Conservation (phyloP, 2,113 vertebrate genomes). For the Syngnathus typhle region DNA sequence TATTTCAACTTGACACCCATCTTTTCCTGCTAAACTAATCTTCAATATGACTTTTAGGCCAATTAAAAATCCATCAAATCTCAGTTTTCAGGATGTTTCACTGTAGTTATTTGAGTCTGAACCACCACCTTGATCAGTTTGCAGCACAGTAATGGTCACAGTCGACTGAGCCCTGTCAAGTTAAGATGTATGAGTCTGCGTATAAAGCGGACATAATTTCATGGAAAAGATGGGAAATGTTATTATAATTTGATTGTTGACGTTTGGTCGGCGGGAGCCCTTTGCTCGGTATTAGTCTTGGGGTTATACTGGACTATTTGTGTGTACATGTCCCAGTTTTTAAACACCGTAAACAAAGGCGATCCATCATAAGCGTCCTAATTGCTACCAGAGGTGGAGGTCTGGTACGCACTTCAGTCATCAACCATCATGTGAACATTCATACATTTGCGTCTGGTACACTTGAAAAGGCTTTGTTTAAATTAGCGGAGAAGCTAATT, state of each 20-base stretch:
- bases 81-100: neutral
- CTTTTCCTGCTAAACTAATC: neutral
- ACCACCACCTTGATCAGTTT: constrained; percentile 55
- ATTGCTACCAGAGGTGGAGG: constrained; percentile 69
- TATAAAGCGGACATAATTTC: constrained; percentile 71
- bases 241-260: constrained; percentile 74
- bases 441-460: constrained; percentile 24
- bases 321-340: constrained; percentile 62
- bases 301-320: constrained; percentile 67
- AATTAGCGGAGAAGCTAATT: constrained; percentile 22
- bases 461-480: constrained; percentile 26
- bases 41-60: neutral
- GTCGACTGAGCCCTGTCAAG: constrained; percentile 73
- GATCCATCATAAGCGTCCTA: constrained; percentile 73
- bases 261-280: constrained; percentile 32
- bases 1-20: too few relatives aligned
- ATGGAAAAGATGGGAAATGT: constrained; percentile 75
- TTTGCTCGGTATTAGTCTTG: constrained; percentile 58
- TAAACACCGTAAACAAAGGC: constrained; percentile 77
- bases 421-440: constrained; percentile 29
- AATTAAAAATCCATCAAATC: constrained; percentile 3
- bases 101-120: constrained; percentile 19
- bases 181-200: constrained; percentile 70
- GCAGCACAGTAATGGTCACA: constrained; percentile 60
- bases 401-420: constrained; percentile 14